Evolutionary conservation across 1,140 invertebrate genomes (phyloP), one percentile per base, ranked within the genome.

Genomic region (Mercenaria mercenaria): DNA sequence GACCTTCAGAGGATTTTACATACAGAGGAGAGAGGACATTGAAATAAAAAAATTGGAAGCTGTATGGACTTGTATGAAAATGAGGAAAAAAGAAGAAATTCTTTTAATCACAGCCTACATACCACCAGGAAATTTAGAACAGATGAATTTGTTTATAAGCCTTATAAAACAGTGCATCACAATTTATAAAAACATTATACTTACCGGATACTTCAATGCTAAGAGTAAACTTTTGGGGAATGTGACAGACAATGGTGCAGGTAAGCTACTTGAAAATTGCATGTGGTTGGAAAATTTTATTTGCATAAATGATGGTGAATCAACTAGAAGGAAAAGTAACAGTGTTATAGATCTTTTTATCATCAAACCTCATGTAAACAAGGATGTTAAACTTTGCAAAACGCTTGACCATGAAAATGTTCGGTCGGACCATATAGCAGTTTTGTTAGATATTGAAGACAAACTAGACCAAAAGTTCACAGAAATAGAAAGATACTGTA

Each of bases 311-410:
- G 76, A 79, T 79, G 41, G 37, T 6, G 34, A 23, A 18, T 39
- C 76, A 13, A 79, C 41, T 3, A 39, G 76, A 39, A 43, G 76
- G 15, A 79, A 79, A 10, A 43, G 76, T 79, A 43, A 18, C 43
- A 79, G 43, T 79, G 76, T 79, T 43, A 79, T 79, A 23, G 76
- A 79, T 43, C 20, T 79, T 10, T 15, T 79, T 43, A 23, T 79
- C 15, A 23, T 79, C 43, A 15, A 47, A 47, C 39, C 39, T 10
- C 39, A 3, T 18, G 4, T 79, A n/a, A 29, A 23, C 23, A 79
- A 50, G n/a, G 29, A 50, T 3, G 13, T 79, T 20, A n/a, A 3
- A n/a, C 20, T 11, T 4, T 79, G 76, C 26, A 3, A 79, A 79
- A 79, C 76, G 11, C n/a, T 79, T 13, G 13, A 41, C 26, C 76